Evolutionary conservation across 2,888 invertebrate genomes (phyloP), one percentile per base, ranked within the genome.

Genomic region (Diloba caeruleocephala): DNA sequence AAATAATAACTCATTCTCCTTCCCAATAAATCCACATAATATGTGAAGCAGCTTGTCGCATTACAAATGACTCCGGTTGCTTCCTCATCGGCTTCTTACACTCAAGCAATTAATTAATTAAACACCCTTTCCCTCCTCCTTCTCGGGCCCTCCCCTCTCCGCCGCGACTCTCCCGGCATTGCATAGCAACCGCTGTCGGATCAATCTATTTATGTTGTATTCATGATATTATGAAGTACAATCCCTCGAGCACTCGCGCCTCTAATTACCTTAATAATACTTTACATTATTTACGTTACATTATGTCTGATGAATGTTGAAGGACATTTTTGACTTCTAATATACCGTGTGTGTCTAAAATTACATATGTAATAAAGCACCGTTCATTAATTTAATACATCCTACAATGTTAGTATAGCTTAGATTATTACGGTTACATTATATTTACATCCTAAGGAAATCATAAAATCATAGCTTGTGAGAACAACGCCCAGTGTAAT

Each of bases 61-160:
- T 53, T 41, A 61, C 50, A 51, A 38, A 37, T 34, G 46, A 31
- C 67, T 55, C 56, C 31, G 41, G 31, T 56, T 61, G 49, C 50
- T 38, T 41, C 39, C 41, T 19, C 52, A 29, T 33, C 32, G 46
- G 55, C 69, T 67, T 50, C 66, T 67, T 68, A 68, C 36, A 52
- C 50, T 49, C 38, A 26, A 39, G 38, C 68, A 67, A 67, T 68
- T 68, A 68, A 68, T 67, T 68, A 67, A 64, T 56, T 64, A 63
- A 52, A 46, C 39, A 33, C 37, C 29, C 33, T 14, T 3, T 10
- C 4, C 19, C 5, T 10, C 38, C 10, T n/a, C 14, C 10, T 8
- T 1, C 23, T 17, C 13, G 3, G 7, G 6, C 1, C 19, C 13
- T 12, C 2, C 7, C 3, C 5, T 19, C 0, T 0, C 3, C 21